Percentiles rank a stretch among this genome's conserved stretches.
Evolutionary conservation across 2,888 invertebrate genomes (phyloP).

Genomic region (Asteroscopus sphinx): DNA sequence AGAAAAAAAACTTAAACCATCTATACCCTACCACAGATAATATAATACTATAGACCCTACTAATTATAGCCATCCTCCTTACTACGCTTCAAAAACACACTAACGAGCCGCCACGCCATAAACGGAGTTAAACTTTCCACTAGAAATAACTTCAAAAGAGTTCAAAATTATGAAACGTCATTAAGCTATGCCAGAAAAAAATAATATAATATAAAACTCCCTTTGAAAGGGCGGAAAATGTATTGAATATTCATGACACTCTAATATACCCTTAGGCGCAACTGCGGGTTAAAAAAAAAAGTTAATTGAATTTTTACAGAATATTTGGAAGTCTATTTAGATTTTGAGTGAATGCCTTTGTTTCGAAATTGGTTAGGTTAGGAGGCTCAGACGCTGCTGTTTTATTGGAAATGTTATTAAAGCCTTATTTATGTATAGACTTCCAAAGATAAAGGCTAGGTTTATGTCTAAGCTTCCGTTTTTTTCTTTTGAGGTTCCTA

Average conservation of each 20-base stretch:
- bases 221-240: slow-evolving; percentile 54
- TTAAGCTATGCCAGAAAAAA: slow-evolving; percentile 48
- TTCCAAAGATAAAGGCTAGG: not conserved
- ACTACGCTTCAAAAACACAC: slow-evolving; percentile 11
- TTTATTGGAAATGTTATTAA: not conserved
- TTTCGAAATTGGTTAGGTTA: slow-evolving; percentile 20
- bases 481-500: too few relatives aligned
- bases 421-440: slow-evolving; percentile 1
- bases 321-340: slow-evolving; percentile 57
- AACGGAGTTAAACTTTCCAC: slow-evolving; percentile 39
- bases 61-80: not conserved
- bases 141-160: slow-evolving; percentile 45
- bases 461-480: too few relatives aligned
- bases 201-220: slow-evolving; percentile 50
- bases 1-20: too few relatives aligned
- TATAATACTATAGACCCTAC: too few relatives aligned
- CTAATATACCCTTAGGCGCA: slow-evolving; percentile 49
- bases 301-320: slow-evolving; percentile 64
- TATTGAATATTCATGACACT: slow-evolving; percentile 65
- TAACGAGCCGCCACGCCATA: slow-evolving; percentile 33
- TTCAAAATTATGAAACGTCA: slow-evolving; percentile 54
- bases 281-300: slow-evolving; percentile 53
- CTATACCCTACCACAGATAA: too few relatives aligned
- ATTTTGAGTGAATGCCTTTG: slow-evolving; percentile 47
- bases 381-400: slow-evolving; percentile 8